Evolutionary conservation across 1,140 invertebrate species (phyloP).

Genomic region (Leptinotarsa texana): DNA sequence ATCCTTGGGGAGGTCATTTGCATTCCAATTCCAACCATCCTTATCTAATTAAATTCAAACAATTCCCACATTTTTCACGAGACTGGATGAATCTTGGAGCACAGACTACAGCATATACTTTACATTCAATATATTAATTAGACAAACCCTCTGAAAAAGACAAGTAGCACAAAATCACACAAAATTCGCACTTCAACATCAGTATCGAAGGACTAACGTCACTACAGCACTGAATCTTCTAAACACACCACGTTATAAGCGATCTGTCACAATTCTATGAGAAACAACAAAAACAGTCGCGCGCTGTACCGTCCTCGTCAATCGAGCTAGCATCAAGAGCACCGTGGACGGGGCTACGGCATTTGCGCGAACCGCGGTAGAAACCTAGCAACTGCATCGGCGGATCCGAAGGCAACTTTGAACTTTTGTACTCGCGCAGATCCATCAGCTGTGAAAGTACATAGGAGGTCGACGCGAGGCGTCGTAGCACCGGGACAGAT

Average conservation of each 20-base stretch:
- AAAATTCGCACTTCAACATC: not conserved
- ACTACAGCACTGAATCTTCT: not conserved
- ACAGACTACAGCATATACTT: not conserved
- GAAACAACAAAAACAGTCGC: not conserved
- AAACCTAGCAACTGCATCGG: conserved; percentile 20
- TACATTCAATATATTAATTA: not conserved
- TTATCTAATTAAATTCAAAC: too few species aligned
- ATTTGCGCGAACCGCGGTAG: conserved; percentile 18
- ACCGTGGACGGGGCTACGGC: conserved; percentile 16
- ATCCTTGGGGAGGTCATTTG: too few species aligned
- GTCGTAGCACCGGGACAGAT: not conserved
- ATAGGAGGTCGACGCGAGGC: not conserved
- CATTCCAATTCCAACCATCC: too few species aligned
- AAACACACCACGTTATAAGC: not conserved
- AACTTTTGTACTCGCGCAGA: conserved; percentile 11
- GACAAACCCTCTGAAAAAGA: not conserved
- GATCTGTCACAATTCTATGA: not conserved
- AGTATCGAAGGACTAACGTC: not conserved
- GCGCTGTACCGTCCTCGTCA: not conserved
- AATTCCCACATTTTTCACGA: too few species aligned
- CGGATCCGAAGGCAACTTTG: conserved; percentile 8
- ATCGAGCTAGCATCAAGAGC: conserved; percentile 18
- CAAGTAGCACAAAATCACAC: not conserved
- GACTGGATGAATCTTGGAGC: too few species aligned
- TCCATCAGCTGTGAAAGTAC: not conserved